phyloP scores from a whole-genome alignment of 1,140 invertebrate genomes.

The Sycobia sp. region DNA sequence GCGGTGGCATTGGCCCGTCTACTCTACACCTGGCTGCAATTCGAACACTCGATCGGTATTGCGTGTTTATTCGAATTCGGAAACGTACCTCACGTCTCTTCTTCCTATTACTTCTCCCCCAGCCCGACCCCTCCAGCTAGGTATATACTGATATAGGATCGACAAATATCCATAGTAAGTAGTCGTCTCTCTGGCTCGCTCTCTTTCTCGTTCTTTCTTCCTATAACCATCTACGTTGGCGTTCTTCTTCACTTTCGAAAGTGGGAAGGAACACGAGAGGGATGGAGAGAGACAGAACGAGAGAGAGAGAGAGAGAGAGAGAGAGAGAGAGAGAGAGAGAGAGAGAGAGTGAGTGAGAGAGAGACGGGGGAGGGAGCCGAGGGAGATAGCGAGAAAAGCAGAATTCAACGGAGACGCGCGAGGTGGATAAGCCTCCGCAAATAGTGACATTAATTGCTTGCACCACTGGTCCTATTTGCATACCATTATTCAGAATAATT shows the following conservation, averaged over 20 bases:
- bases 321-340: constrained; percentile 26
- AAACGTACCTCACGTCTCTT: constrained; percentile 33
- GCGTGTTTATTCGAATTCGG: constrained; percentile 44
- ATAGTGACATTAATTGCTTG: constrained; percentile 57
- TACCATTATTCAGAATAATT: constrained; percentile 58
- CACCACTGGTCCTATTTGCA: constrained; percentile 52
- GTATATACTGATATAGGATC: neutral
- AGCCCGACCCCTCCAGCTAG: no score
- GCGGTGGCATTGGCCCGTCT: no score
- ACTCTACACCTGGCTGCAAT: constrained; percentile 37
- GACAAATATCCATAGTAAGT: neutral
- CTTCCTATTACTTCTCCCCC: constrained; percentile 10
- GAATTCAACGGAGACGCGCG: constrained; percentile 24
- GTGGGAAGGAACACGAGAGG: no score
- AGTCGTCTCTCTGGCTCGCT: no score
- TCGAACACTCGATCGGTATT: constrained; percentile 42
- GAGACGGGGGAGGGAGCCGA: neutral
- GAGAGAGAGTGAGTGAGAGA: constrained; percentile 36
- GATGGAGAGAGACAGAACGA: neutral
- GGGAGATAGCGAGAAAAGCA: constrained; percentile 40
- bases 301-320: no score
- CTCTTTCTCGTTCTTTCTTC: neutral
- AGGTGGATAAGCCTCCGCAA: constrained; percentile 52
- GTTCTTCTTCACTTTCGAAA: neutral
- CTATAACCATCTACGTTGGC: neutral